A percentile compares a stretch with the other conserved stretches of the same genome.
These are phyloP conservation scores for Lamellibrachia satsuma DNA, from an alignment of 2,888 invertebrate genomes.

Conservation along the genomic window DNA sequence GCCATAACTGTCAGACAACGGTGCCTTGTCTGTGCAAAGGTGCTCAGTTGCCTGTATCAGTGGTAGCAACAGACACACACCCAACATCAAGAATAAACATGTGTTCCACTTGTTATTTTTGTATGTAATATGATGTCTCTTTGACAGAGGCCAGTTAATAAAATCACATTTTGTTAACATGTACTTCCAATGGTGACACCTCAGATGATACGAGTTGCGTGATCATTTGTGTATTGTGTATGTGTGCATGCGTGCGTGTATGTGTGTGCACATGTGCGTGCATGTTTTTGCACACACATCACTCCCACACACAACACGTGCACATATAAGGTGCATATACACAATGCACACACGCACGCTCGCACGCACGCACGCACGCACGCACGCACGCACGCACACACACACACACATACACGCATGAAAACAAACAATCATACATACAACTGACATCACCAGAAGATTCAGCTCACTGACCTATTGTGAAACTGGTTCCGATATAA, in stretches of 20 bases:
- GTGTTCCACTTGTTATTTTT: not conserved
- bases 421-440: no score
- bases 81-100: not conserved
- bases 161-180: not conserved
- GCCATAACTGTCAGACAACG: not conserved
- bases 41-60: not conserved
- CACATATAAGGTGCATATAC: not conserved
- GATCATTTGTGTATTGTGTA: not conserved
- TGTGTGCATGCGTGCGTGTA: not conserved
- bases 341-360: not conserved
- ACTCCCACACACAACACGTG: not conserved
- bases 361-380: not conserved
- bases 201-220: not conserved
- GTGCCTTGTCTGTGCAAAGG: not conserved
- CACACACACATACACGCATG: not conserved
- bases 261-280: not conserved
- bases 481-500: not conserved
- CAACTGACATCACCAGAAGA: not conserved
- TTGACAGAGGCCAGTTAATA: not conserved
- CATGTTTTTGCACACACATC: not conserved
- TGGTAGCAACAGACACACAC: not conserved
- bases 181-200: not conserved
- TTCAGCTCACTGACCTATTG: not conserved
- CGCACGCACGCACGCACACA: not conserved
- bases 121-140: not conserved